Conservation (phyloP, 1,140 invertebrate genomes). For the Drosophila willistoni region DNA sequence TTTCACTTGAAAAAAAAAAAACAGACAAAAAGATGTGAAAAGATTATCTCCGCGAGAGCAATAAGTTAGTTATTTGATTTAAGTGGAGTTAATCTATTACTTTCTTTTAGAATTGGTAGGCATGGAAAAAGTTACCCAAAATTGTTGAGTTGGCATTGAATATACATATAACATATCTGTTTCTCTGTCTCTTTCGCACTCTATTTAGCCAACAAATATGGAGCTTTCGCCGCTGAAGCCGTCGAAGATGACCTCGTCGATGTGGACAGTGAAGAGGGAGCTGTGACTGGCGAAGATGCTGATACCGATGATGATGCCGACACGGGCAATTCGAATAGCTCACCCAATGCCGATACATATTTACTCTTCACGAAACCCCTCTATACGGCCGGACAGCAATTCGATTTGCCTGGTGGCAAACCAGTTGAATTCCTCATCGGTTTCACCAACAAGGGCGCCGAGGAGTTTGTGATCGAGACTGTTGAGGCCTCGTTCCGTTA, state of each 20-base stretch:
- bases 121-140: conserved; percentile 25
- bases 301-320: conserved; percentile 88
- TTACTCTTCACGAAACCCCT: conserved; percentile 95
- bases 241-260: conserved; percentile 90
- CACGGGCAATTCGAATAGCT: conserved; percentile 87
- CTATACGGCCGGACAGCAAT: conserved; percentile 74
- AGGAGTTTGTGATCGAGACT: conserved; percentile 95
- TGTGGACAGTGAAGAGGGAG: conserved; percentile 88
- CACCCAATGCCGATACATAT: conserved; percentile 95
- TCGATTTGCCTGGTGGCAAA: conserved; percentile 88
- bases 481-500: conserved; percentile 99
- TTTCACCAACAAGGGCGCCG: conserved; percentile 96
- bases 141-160: conserved; percentile 68
- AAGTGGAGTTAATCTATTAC: no score
- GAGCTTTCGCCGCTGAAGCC: conserved; percentile 90
- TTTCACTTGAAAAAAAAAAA: no score
- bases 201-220: conserved; percentile 85
- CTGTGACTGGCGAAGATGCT: conserved; percentile 86
- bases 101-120: no score
- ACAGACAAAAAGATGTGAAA: no score
- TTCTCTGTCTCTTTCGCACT: conserved; percentile 44
- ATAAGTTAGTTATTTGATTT: no score
- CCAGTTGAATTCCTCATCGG: conserved; percentile 98
- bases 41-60: no score
- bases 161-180: not conserved